These are phyloP conservation scores for Cheumatopsyche charites DNA, from an alignment of 1,140 invertebrate species.

Conservation along the genomic window DNA sequence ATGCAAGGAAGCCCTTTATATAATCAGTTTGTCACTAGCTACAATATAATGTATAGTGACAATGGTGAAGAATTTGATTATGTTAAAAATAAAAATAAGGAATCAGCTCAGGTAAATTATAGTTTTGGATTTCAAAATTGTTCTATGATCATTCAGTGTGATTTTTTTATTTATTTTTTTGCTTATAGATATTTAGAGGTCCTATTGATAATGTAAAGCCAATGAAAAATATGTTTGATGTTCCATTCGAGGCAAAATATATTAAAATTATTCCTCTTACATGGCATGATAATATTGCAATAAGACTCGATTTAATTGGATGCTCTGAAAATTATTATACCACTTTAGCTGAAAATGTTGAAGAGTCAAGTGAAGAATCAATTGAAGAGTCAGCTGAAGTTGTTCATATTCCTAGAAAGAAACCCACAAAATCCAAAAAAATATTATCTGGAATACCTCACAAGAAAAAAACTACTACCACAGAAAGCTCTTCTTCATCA, in stretches of 20 bases:
- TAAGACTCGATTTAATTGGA: constrained; percentile 77
- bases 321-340: constrained; percentile 58
- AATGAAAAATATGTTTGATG: constrained; percentile 68
- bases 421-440: too few species aligned
- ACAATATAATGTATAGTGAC: constrained; percentile 71
- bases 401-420: too few species aligned
- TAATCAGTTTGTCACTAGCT: constrained; percentile 78
- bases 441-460: too few species aligned
- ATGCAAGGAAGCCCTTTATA: constrained; percentile 69
- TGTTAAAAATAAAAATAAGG: constrained; percentile 54
- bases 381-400: too few species aligned
- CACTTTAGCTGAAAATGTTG: too few species aligned
- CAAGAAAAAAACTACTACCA: too few species aligned
- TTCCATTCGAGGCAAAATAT: constrained; percentile 71
- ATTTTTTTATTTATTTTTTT: constrained; percentile 39
- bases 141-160: neutral
- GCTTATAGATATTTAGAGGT: constrained; percentile 71
- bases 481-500: too few species aligned
- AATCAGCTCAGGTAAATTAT: constrained; percentile 54
- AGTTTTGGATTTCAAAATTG: neutral
- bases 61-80: constrained; percentile 66
- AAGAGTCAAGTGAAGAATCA: too few species aligned
- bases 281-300: constrained; percentile 76
- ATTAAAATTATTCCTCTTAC: constrained; percentile 74
- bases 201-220: constrained; percentile 67